Conservation (phyloP, 2,797 vertebrate genomes). For the Epinephelus coioides region DNA sequence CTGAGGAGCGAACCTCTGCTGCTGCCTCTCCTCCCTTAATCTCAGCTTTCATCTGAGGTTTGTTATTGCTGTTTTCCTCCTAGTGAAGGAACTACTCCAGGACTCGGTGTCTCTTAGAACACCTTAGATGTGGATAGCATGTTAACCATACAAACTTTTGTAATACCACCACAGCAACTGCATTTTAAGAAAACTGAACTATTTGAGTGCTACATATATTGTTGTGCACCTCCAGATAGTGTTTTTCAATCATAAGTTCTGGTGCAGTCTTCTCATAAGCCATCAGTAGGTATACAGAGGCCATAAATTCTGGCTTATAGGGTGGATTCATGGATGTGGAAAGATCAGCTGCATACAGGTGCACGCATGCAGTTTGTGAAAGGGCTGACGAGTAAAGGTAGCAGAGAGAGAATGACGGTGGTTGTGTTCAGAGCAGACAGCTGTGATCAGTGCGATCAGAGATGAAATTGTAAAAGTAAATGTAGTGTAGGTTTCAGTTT, state of each 20-base stretch:
- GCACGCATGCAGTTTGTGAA: neutral
- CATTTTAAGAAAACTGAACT: neutral
- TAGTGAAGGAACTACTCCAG: conserved; percentile 55
- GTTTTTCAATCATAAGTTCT: conserved; percentile 7
- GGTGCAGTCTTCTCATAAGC: neutral
- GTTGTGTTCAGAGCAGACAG: no score
- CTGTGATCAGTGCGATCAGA: no score
- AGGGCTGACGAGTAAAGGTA: neutral
- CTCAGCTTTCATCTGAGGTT: conserved; percentile 77
- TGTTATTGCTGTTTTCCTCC: conserved; percentile 78
- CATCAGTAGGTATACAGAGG: neutral
- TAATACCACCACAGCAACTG: conserved; percentile 13
- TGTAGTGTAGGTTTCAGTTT: no score
- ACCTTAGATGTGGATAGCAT: conserved; percentile 60
- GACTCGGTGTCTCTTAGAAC: conserved; percentile 56
- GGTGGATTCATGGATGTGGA: conserved; percentile 11
- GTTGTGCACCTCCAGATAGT: neutral
- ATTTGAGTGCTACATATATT: neutral
- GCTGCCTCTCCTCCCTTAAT: conserved; percentile 72
- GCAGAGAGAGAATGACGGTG: no score
- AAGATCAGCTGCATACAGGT: neutral
- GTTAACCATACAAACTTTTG: conserved; percentile 53
- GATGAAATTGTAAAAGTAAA: no score
- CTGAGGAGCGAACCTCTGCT: conserved; percentile 65
- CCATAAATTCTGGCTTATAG: conserved; percentile 7